Conservation (phyloP, 2,113 vertebrate genomes). For the Erpornis zantholeuca region DNA sequence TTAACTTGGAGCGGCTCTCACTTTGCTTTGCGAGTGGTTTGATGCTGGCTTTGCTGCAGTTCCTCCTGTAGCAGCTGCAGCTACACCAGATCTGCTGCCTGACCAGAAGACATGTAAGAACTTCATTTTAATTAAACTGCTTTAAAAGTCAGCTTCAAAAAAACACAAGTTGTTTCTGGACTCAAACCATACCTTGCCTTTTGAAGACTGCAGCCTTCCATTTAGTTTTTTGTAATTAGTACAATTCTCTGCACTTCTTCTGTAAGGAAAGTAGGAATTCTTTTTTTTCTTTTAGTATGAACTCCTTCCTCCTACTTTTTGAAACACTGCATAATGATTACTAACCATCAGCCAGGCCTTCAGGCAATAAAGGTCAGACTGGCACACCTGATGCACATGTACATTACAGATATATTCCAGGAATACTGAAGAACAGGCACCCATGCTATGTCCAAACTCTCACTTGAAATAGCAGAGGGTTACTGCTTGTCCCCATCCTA, state of each 20-base stretch:
- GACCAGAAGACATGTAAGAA: neutral
- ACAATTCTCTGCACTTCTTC: neutral
- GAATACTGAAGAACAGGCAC: neutral
- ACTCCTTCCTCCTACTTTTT: neutral
- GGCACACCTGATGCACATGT: neutral
- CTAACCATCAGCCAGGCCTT: neutral
- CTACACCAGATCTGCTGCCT: neutral
- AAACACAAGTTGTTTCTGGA: neutral
- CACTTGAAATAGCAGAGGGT: neutral
- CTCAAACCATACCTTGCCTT: neutral
- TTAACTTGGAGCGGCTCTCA: neutral
- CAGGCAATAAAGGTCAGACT: neutral
- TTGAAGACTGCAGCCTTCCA: neutral
- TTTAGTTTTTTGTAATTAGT: neutral
- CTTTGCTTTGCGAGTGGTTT: fast-evolving
- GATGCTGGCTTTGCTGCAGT: neutral
- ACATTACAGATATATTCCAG: neutral
- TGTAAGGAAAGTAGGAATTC: neutral
- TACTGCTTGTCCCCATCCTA: neutral
- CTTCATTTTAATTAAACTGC: neutral
- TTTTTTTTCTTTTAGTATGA: neutral
- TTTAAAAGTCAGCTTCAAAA: neutral
- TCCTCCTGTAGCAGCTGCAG: neutral
- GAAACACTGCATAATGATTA: neutral
- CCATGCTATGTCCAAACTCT: neutral